Conservation (phyloP, 2,888 invertebrate species). For the Drosophila barbarae region DNA sequence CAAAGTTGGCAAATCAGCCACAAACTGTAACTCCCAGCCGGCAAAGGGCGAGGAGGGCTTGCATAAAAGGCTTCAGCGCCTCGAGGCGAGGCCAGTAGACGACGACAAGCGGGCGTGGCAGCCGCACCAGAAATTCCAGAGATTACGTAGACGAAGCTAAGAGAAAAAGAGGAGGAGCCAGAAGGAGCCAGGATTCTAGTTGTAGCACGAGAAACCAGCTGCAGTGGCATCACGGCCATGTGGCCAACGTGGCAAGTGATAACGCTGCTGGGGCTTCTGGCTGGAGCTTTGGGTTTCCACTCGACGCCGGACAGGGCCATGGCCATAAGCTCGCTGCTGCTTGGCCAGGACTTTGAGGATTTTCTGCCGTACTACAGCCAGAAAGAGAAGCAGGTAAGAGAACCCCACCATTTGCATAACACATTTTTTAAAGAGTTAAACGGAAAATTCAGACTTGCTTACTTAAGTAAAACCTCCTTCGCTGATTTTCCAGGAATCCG, state of each 20-base stretch:
- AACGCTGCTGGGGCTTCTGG: slow-evolving; percentile 53
- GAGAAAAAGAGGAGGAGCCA: slow-evolving; percentile 3
- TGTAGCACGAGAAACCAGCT: slow-evolving; percentile 15
- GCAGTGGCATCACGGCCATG: slow-evolving; percentile 20
- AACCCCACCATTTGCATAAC: neutral
- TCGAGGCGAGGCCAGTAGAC: slow-evolving; percentile 55
- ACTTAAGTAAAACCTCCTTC: no score
- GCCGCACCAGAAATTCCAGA: slow-evolving; percentile 33
- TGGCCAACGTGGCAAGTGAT: slow-evolving; percentile 57
- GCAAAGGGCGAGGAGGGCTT: slow-evolving; percentile 1
- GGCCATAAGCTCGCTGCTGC: slow-evolving; percentile 53
- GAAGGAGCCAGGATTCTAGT: slow-evolving; percentile 18
- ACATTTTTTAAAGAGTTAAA: neutral
- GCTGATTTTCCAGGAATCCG: slow-evolving; percentile 45
- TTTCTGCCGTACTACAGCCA: slow-evolving; percentile 42
- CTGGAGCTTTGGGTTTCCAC: slow-evolving; percentile 50
- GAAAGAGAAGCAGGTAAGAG: slow-evolving; percentile 11
- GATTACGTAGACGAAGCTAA: slow-evolving; percentile 1
- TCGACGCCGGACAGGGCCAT: slow-evolving; percentile 50
- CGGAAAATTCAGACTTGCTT: neutral
- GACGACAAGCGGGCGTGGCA: slow-evolving; percentile 59
- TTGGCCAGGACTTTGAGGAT: slow-evolving; percentile 45
- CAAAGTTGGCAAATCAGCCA: slow-evolving; percentile 72
- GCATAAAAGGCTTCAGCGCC: slow-evolving; percentile 56
- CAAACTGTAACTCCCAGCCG: slow-evolving; percentile 39